Base-by-base conservation (phyloP, 2,113 vertebrate genomes). In the Aramus guarauna region DNA sequence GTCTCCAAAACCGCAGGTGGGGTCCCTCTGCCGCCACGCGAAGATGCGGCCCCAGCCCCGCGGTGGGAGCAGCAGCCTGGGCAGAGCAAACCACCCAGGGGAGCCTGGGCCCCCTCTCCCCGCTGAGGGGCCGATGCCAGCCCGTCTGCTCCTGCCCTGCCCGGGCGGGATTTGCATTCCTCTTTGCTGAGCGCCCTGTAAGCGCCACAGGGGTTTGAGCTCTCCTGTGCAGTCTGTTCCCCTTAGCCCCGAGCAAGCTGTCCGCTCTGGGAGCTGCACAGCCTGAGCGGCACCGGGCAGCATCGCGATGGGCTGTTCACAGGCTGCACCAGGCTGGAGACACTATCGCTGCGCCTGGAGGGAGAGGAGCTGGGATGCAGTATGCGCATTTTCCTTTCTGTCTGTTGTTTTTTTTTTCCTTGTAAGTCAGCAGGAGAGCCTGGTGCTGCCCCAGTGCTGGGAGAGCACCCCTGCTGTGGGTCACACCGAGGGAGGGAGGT, bases 401-500 rank as follows among this genome's bases (percentile, higher is more conserved):
- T n/a, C 17, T 55, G 24, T 71, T 85, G 34, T 74, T 85, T 85
- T 95, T 85, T 85, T 95, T 84, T 94, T 3, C 9, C 18, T 59
- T 74, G 63, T 72, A 83, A 80, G 76, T 11, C 67, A 66, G 24
- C 36, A 69, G 86, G 63, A 94, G 52, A 23, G 39, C 37, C 73
- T 55, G n/a, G 19, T 22, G 26, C 52, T 59, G 32, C 32, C 45
- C 47, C 23, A 15, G 59, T 83, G 59, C 34, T 1, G 0, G 59
- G 55, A 77, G n/a, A 73, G 68, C 36, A 53, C 52, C 68, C 60
- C 52, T 39, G 32, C 77, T 2, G 5, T 9, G 27, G 32, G 32
- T 53, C 13, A 0, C 29, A 10, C 37, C 19, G 13, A 7, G 27
- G 27, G 13, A 72, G 17, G n/a, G 52, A 72, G 14, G 36, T 71